Evolutionary conservation across 1,140 invertebrate species (phyloP), one percentile per base, ranked within the genome.

Genomic region (Eumaeus atala): DNA sequence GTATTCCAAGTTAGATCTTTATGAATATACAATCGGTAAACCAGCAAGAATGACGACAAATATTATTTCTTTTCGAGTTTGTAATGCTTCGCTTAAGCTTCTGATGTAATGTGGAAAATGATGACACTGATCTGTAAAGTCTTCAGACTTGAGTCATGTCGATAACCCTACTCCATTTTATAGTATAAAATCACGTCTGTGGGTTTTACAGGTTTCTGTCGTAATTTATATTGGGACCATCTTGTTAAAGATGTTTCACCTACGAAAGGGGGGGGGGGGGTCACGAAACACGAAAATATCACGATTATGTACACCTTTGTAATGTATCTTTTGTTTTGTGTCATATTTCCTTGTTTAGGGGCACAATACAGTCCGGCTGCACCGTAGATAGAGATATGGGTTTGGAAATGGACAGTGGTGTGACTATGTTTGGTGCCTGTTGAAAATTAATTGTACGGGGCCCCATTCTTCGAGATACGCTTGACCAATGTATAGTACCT

Each of bases 31-130:
- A 44, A 44, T 44, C 17, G 17, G 17, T 44, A 44, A 16, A 44
- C 17, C 17, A 16, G 17, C 17, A 44, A 9, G 16, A 16, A 44
- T 14, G 14, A 9, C 17, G 17, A 16, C 9, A 14, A 16, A 16
- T 17, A 16, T 16, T 44, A 44, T 44, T 44, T 9, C 14, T 44
- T 44, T 44, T 44, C 14, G 9, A 16, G 14, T 44, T 44, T 44
- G 40, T 17, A 44, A 44, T 16, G 40, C 40, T 44, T 44, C 40
- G 40, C 40, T 44, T 44, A 16, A 44, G 40, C 40, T 44, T 44
- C 16, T 44, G 16, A 17, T 44, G 40, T 44, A 9, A 16, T 44
- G 17, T 14, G 6, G 16, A 9, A 16, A 9, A 16, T 44, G 40
- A 44, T 14, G 12, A 14, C 16, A 8, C 16, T 40, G n/a, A 16